Conservation (phyloP, 2,797 vertebrate species). For the Ceryle rudis region DNA sequence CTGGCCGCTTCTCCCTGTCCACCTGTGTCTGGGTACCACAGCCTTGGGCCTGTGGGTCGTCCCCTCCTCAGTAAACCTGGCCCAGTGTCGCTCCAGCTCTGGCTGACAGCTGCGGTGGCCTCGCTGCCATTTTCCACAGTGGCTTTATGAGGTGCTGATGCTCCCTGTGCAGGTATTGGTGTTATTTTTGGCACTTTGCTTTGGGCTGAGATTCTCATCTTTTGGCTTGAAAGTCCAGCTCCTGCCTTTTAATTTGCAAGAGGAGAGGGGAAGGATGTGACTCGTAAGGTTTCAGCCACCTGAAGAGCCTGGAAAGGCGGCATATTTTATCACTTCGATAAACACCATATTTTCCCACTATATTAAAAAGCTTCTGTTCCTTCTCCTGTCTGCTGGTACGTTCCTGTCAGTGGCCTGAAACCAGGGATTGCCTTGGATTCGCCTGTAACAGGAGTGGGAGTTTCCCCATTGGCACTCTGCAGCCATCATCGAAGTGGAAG, state of each 20-base stretch:
- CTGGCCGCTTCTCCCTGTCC: background rate
- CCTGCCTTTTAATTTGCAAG: slow-evolving; percentile 39
- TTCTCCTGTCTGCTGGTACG: background rate
- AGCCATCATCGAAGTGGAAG: background rate
- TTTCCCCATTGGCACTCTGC: background rate
- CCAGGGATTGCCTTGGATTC: background rate
- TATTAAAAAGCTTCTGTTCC: slow-evolving; percentile 40
- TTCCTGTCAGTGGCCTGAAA: slow-evolving; percentile 5
- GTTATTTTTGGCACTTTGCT: slow-evolving; percentile 63
- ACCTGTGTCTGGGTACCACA: background rate
- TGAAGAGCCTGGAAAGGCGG: slow-evolving; percentile 27
- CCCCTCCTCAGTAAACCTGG: background rate
- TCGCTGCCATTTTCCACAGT: background rate
- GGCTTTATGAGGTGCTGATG: background rate
- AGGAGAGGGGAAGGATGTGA: slow-evolving; percentile 1
- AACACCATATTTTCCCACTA: background rate
- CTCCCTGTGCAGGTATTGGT: background rate
- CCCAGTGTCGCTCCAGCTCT: background rate
- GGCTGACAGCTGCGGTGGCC: background rate
- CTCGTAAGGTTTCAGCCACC: slow-evolving; percentile 40
- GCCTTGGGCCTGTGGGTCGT: background rate
- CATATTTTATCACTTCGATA: slow-evolving; percentile 49
- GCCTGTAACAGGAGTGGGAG: background rate
- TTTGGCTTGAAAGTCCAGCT: slow-evolving; percentile 48
- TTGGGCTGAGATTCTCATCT: slow-evolving; percentile 45